Evolutionary conservation across 2,888 invertebrate genomes (phyloP), one percentile per base, ranked within the genome.

Genomic region (Osmoderma eremita): DNA sequence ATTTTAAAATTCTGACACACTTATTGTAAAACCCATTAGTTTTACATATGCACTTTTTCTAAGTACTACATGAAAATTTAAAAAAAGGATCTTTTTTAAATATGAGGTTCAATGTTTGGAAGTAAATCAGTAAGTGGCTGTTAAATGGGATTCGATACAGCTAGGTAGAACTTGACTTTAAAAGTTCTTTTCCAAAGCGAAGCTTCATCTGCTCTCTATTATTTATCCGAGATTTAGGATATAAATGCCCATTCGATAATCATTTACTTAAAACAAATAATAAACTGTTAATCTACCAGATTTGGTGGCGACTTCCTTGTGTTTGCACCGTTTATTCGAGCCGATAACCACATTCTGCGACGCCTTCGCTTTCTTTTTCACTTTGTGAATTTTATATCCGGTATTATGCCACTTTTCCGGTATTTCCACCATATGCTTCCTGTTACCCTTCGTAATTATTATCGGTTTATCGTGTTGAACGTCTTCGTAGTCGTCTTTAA

Each of bases 341-440:
- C 42, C 58, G 10, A 36, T 18, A n/a, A 15, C 15, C 13, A 36
- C 15, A 12, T 61, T 61, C 12, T 45, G 45, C 6, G 58, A 10
- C 10, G 45, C 13, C 17, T 61, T 61, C 3, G 12, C 6, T 17
- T 61, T 61, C n/a, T 61, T 61, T 17, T 45, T 61, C 1, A 45
- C 13, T 45, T 30, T 61, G 5, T 61, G 58, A 10, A n/a, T 4
- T 15, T 45, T 61, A n/a, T 15, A 15, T 12, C 6, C 22, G 10
- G 30, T 12, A 30, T 45, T 18, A 12, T 45, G 45, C 17, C 45
- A 45, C 15, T 15, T 61, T 45, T 45, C 58, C 17, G 45, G 30
- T 13, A 17, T n/a, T 10, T 45, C 45, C 8, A 24, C 8, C 12
- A 12, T 24, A 45, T 45, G 24, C 6, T n/a, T 45, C 4, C 30